Evolutionary conservation across 2,113 vertebrate species (phyloP).

Genomic region (Atrichornis clamosus): DNA sequence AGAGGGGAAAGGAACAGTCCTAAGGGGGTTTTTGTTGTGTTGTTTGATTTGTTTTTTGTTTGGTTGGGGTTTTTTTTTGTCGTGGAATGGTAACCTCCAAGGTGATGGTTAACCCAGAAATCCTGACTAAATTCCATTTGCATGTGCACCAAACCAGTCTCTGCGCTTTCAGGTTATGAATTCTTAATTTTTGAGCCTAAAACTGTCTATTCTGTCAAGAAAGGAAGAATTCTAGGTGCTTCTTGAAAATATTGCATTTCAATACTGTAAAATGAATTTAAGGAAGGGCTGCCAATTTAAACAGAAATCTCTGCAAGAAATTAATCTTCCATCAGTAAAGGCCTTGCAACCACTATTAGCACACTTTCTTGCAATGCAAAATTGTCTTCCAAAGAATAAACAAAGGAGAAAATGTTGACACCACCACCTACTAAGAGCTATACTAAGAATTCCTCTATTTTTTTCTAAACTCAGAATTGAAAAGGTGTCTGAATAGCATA

Average conservation of each 20-base stretch:
- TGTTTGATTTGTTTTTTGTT: not conserved
- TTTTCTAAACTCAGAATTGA: not conserved
- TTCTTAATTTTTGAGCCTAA: not conserved
- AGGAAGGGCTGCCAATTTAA: not conserved
- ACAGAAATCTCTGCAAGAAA: not conserved
- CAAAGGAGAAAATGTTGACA: not conserved
- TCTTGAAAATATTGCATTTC: not conserved
- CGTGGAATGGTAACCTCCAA: not conserved
- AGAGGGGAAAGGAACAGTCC: not conserved
- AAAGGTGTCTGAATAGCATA: not conserved
- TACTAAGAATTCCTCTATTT: not conserved
- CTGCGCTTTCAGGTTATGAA: not conserved
- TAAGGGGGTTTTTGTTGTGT: not conserved
- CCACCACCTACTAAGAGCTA: not conserved
- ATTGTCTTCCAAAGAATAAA: not conserved
- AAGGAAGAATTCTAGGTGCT: not conserved
- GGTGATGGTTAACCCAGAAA: not conserved
- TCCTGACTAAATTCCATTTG: not conserved
- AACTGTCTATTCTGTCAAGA: not conserved
- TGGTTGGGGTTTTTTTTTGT: accelerated
- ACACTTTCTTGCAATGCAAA: not conserved
- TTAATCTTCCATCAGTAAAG: not conserved
- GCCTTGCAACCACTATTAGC: not conserved
- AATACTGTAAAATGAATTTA: not conserved
- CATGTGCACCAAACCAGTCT: not conserved